phyloP scores from a whole-genome alignment of 1,140 invertebrate species.

The Dolichoris vasculosae region DNA sequence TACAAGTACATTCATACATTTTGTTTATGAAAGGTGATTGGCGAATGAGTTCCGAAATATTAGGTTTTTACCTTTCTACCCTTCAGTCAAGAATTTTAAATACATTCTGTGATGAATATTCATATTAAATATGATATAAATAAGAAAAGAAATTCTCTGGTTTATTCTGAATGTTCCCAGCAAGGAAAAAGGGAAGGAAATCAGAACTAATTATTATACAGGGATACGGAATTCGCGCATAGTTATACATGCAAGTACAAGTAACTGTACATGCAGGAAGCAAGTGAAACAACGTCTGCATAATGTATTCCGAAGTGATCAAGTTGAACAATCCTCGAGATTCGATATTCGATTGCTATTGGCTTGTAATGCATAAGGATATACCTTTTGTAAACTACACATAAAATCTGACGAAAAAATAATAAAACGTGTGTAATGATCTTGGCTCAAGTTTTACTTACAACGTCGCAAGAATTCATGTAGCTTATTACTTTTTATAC shows the following conservation, averaged over 20 bases:
- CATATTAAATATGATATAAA: too few species aligned
- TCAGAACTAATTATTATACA: not conserved
- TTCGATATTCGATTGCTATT: constrained; percentile 21
- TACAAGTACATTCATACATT: too few species aligned
- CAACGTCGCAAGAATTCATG: not conserved
- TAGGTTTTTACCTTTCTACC: not conserved
- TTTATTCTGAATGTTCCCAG: not conserved
- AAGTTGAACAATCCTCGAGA: constrained; percentile 30
- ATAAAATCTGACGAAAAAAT: not conserved
- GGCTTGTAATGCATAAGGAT: too few species aligned
- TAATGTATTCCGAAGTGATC: constrained; percentile 42
- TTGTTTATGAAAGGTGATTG: too few species aligned
- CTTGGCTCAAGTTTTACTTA: not conserved
- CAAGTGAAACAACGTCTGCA: too few species aligned
- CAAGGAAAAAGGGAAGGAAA: not conserved
- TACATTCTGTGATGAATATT: not conserved
- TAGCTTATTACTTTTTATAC: not conserved
- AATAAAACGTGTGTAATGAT: not conserved
- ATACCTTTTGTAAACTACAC: not conserved
- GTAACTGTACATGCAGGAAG: not conserved
- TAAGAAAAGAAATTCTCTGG: constrained; percentile 10
- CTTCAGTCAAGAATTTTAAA: constrained; percentile 1
- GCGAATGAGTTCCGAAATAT: too few species aligned
- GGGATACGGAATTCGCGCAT: not conserved
- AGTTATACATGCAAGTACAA: not conserved